Percentiles rank a stretch among this genome's conserved stretches.
Evolutionary conservation across 2,888 invertebrate genomes (phyloP).

Genomic region (Melitaea athalia): DNA sequence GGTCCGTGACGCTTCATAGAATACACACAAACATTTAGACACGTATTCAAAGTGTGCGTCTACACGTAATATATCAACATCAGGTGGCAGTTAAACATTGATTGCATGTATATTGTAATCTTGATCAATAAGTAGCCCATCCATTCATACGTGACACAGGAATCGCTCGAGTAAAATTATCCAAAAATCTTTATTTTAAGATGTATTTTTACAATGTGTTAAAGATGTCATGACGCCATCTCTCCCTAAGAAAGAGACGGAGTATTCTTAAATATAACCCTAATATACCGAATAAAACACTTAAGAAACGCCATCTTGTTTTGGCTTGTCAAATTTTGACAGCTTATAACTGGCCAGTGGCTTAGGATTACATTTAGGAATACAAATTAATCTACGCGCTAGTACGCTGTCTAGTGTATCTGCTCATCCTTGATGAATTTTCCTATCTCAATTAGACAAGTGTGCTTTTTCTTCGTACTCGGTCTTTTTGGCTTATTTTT

Average conservation of each 20-base stretch:
- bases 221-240: background rate
- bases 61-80: conserved; percentile 8
- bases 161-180: conserved; percentile 35
- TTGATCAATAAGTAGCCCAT: conserved; percentile 10
- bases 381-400: background rate
- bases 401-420: background rate
- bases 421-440: conserved; percentile 1
- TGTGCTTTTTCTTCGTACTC: background rate
- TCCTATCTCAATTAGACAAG: background rate
- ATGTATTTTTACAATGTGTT: conserved; percentile 22
- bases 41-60: conserved; percentile 3
- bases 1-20: background rate
- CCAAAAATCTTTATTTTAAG: conserved; percentile 31
- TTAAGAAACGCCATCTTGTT: background rate
- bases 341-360: background rate
- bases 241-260: background rate
- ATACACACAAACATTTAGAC: conserved; percentile 9
- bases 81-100: conserved; percentile 20
- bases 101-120: conserved; percentile 8
- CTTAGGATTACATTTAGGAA: background rate
- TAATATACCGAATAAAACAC: too few species aligned
- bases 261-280: background rate
- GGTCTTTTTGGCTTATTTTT: conserved; percentile 4
- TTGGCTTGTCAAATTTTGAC: background rate
- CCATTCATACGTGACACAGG: conserved; percentile 14